Evolutionary conservation across 2,797 vertebrate species (phyloP), one percentile per base, ranked within the genome.

Genomic region (Myotis pilosus): DNA sequence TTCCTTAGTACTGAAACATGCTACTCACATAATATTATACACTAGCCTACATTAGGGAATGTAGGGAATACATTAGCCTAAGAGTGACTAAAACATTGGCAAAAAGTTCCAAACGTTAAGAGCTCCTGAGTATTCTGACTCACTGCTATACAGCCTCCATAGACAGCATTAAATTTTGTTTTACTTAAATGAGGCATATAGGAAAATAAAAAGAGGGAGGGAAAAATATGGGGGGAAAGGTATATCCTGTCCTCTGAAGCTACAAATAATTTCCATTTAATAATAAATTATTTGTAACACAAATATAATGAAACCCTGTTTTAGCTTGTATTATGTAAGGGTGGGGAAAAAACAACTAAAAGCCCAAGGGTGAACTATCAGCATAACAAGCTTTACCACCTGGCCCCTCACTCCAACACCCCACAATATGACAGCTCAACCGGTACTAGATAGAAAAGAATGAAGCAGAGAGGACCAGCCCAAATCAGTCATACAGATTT

Each of bases 221-320:
- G 13, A 5, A n/a, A 36, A 95, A 78, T 20, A 71, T 10, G 16
- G 20, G 38, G 15, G 20, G 38, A 16, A 74, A 78, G 76, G 51
- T 38, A 75, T 17, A 28, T 33, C 13, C 25, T 87, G 81, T 69
- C 36, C 33, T 82, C 44, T 66, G 44, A 88, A 87, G 55, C 38
- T 86, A 74, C 15, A 91, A 83, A 62, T 64, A 85, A 89, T 41
- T 30, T 83, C 8, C 49, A 93, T 79, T 83, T 75, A 86, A 60
- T 78, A 84, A 92, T 55, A 94, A 91, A 69, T 83, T 44, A 69
- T 80, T 88, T 92, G 33, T 94, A 69, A 85, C n/a, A 91, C 16
- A 93, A 87, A 82, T 72, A 87, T 33, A 84, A 88, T 38, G 33
- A 78, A 94, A 87, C n/a, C 22, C 41, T 64, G 33, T 71, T 94